Conservation (phyloP, 2,888 invertebrate species). For the Phengaris alcon region DNA sequence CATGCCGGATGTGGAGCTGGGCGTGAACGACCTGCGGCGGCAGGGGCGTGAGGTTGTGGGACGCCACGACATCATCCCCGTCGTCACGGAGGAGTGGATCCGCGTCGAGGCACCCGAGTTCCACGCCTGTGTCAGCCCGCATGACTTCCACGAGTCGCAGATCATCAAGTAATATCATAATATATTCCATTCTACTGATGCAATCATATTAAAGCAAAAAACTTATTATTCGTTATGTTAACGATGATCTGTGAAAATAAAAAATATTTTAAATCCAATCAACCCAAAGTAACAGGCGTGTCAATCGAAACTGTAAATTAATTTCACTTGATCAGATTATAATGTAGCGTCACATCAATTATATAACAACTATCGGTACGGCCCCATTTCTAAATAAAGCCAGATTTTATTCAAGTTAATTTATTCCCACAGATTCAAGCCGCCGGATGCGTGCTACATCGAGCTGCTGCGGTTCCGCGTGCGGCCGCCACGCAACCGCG, state of each 20-base stretch:
- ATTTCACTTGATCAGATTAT: too few relatives aligned
- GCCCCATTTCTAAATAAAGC: too few relatives aligned
- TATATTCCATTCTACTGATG: background rate
- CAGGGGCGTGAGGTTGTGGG: slow-evolving; percentile 99
- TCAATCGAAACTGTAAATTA: too few relatives aligned
- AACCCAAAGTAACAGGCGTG: too few relatives aligned
- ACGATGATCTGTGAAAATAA: too few relatives aligned
- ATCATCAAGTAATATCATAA: slow-evolving; percentile 85
- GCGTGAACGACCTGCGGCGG: slow-evolving; percentile 97
- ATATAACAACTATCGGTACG: too few relatives aligned
- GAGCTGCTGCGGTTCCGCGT: slow-evolving; percentile 97
- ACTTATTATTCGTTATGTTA: too few relatives aligned
- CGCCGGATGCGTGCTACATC: slow-evolving; percentile 98
- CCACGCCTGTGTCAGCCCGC: slow-evolving; percentile 94
- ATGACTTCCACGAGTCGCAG: slow-evolving; percentile 91
- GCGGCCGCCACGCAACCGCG: slow-evolving; percentile 95
- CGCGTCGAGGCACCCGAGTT: slow-evolving; percentile 96
- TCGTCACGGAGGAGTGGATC: slow-evolving; percentile 99
- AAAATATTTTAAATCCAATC: too few relatives aligned
- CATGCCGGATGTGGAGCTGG: slow-evolving; percentile 97
- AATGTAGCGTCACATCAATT: too few relatives aligned
- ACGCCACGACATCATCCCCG: slow-evolving; percentile 98
- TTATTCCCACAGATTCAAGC: slow-evolving; percentile 86
- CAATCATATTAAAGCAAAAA: too few relatives aligned
- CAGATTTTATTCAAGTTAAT: background rate